Conservation (phyloP, 2,797 vertebrate species). For the Spizella passerina region DNA sequence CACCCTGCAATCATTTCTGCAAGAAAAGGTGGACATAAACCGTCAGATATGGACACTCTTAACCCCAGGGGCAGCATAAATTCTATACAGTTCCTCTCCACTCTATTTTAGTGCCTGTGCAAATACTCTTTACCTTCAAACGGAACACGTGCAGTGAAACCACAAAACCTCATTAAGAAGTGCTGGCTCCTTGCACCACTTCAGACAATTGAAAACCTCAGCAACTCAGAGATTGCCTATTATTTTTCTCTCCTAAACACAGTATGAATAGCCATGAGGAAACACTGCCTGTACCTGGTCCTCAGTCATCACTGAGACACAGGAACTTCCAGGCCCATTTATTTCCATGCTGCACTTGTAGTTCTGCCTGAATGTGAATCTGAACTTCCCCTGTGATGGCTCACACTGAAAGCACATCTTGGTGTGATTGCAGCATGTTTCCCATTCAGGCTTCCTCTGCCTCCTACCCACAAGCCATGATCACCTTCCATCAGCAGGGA, state of each 20-base stretch:
- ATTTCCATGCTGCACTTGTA: not conserved
- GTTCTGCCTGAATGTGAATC: not conserved
- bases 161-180: not conserved
- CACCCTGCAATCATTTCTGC: not conserved
- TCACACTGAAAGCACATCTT: not conserved
- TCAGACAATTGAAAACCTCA: not conserved
- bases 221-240: not conserved
- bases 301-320: not conserved
- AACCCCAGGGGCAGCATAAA: not conserved
- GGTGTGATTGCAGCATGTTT: not conserved
- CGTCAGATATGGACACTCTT: not conserved
- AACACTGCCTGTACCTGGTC: not conserved
- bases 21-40: not conserved
- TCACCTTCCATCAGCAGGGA: not conserved
- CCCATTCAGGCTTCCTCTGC: not conserved
- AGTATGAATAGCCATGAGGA: not conserved
- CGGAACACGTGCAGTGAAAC: not conserved
- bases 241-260: not conserved
- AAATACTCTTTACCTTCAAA: constrained; percentile 10
- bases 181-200: not conserved
- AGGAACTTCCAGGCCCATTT: not conserved
- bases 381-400: not conserved
- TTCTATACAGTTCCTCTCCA: not conserved
- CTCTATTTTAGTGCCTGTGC: not conserved
- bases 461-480: not conserved